Percentiles rank a stretch among this genome's conserved stretches.
phyloP scores from a whole-genome alignment of 2,113 vertebrate species.

The Chlorodrepanis virens region DNA sequence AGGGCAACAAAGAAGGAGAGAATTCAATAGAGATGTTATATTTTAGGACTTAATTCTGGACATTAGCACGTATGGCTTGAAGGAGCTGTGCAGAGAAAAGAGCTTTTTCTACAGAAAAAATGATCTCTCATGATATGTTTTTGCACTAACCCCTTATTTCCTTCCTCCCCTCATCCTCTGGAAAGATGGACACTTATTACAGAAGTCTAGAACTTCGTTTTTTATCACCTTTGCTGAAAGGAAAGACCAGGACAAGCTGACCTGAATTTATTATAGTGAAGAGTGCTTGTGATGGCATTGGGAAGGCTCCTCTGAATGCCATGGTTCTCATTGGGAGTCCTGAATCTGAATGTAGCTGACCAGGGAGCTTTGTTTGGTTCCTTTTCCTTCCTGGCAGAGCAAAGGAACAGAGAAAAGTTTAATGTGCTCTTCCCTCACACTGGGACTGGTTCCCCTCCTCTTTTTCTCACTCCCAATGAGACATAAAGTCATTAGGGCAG shows the following conservation, averaged over 20 bases:
- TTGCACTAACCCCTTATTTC: not conserved
- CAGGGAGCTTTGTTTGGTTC: not conserved
- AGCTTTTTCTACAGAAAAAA: not conserved
- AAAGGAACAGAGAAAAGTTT: not conserved
- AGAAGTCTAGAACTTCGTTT: not conserved
- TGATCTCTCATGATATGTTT: not conserved
- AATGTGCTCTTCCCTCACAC: not conserved
- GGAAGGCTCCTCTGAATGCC: not conserved
- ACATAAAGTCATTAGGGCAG: not conserved
- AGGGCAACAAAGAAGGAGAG: not conserved
- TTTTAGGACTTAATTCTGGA: not conserved
- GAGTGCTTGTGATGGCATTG: not conserved
- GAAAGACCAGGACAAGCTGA: not conserved
- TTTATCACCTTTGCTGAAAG: not conserved
- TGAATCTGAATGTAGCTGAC: not conserved
- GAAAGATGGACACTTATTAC: not conserved
- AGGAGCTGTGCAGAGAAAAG: not conserved
- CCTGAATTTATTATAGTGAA: not conserved
- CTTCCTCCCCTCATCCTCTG: not conserved
- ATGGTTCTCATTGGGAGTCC: not conserved
- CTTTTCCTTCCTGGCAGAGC: not conserved
- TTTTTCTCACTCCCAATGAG: not conserved
- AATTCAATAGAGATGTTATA: not conserved
- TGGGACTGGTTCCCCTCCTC: not conserved
- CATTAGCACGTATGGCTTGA: not conserved